These are phyloP conservation scores for Gortyna flavago DNA, from an alignment of 2,888 invertebrate species.

Conservation along the genomic window DNA sequence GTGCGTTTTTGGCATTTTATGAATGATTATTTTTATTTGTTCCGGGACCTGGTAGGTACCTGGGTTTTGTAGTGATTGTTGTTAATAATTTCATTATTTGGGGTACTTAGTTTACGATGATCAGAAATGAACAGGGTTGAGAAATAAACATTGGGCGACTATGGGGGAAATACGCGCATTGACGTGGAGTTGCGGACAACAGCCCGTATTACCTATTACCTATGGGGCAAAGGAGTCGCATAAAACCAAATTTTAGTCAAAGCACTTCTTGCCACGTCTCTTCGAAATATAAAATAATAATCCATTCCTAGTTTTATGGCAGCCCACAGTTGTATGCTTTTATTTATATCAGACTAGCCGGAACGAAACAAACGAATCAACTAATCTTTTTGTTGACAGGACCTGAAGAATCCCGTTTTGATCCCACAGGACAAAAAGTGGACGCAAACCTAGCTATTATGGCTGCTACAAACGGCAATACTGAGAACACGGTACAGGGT, in stretches of 20 bases:
- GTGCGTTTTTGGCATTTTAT: neutral
- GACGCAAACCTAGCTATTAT: constrained; percentile 67
- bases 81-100: neutral
- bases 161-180: no score
- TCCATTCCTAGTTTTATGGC: neutral
- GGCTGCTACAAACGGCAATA: constrained; percentile 72
- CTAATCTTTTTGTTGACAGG: constrained; percentile 63
- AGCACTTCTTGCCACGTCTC: neutral
- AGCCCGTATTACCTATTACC: no score
- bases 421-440: constrained; percentile 63
- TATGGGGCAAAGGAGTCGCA: neutral
- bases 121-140: neutral
- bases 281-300: neutral
- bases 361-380: constrained; percentile 47
- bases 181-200: no score
- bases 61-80: neutral
- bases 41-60: neutral
- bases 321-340: neutral
- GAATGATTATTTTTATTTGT: neutral
- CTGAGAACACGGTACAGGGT: constrained; percentile 66
- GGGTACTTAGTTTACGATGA: neutral
- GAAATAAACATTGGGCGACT: neutral
- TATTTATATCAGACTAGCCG: constrained; percentile 3
- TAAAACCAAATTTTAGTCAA: neutral
- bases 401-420: constrained; percentile 59